These are phyloP conservation scores for Aphelocoma californica DNA, from an alignment of 2,797 vertebrate genomes.

Conservation along the genomic window DNA sequence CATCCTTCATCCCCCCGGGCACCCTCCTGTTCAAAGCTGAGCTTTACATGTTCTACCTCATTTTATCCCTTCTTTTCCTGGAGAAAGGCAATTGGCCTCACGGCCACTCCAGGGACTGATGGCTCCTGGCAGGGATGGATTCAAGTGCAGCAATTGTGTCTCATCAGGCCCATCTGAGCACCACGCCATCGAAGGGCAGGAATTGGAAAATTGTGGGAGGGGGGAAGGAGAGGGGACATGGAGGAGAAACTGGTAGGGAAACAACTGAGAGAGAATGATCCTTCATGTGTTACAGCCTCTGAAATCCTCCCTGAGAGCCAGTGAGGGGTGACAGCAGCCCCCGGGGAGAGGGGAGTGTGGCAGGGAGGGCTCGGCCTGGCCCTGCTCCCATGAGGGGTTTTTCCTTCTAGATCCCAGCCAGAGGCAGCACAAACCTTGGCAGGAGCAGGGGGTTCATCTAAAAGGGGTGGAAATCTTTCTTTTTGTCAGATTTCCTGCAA, in stretches of 20 bases:
- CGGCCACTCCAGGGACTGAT: not conserved
- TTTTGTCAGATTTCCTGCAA: not conserved
- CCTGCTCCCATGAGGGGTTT: fast-evolving
- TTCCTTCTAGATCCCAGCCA: not conserved
- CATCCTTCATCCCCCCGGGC: not conserved
- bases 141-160: not conserved
- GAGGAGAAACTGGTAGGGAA: not conserved
- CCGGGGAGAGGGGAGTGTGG: fast-evolving
- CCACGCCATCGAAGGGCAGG: fast-evolving
- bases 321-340: not conserved
- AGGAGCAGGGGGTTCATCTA: not conserved
- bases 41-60: not conserved
- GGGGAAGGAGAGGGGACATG: not conserved
- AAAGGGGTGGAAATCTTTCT: not conserved
- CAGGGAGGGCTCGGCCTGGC: not conserved
- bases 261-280: fast-evolving
- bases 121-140: not conserved
- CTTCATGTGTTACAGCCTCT: not conserved
- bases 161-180: not conserved
- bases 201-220: fast-evolving
- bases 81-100: not conserved
- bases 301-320: not conserved
- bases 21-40: not conserved
- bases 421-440: not conserved
- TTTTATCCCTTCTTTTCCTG: not conserved